Evolutionary conservation across 2,888 invertebrate genomes (phyloP).

Genomic region (Monoplex corrugatus): DNA sequence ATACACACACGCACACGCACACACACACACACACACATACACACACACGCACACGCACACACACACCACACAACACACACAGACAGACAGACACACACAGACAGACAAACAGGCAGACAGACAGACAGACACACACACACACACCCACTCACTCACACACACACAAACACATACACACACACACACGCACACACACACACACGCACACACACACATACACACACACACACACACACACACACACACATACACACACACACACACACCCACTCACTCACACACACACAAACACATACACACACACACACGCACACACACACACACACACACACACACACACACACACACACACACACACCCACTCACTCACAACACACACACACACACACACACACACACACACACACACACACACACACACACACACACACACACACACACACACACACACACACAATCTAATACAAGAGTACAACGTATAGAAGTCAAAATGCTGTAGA

Average conservation of each 20-base stretch:
- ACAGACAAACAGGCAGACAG: not conserved
- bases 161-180: not conserved
- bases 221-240: not conserved
- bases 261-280: too few species aligned
- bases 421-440: too few species aligned
- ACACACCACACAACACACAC: not conserved
- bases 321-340: not conserved
- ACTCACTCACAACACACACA: not conserved
- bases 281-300: too few species aligned
- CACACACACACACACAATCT: too few species aligned
- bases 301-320: too few species aligned
- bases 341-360: not conserved
- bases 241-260: not conserved
- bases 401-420: too few species aligned
- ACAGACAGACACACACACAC: not conserved
- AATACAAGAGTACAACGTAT: too few species aligned
- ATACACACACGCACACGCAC: not conserved
- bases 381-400: too few species aligned
- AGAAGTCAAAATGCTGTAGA: too few species aligned
- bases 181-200: slow-evolving; percentile 20
- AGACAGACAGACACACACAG: not conserved
- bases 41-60: not conserved
- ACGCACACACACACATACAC: not conserved
- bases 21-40: not conserved
- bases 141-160: not conserved